Percentiles rank a stretch among this genome's conserved stretches.
These are phyloP conservation scores for Pelobates fuscus DNA, from an alignment of 2,113 vertebrate species.

Conservation along the genomic window DNA sequence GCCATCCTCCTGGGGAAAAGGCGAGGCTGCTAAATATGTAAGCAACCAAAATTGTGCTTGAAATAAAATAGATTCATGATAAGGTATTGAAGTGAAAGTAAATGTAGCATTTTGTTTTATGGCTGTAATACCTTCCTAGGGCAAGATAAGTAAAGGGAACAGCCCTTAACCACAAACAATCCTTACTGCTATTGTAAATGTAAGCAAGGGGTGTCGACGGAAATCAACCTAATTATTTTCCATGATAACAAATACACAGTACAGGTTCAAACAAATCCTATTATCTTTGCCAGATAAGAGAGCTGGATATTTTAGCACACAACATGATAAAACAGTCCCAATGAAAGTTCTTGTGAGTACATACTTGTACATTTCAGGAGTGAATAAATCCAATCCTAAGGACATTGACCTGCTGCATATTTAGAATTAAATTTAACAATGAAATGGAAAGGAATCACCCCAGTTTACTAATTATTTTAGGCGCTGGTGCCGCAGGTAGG, in stretches of 20 bases:
- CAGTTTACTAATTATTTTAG: too few species aligned
- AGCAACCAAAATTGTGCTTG: not conserved
- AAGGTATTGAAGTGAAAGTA: conserved; percentile 37
- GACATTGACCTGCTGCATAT: too few species aligned
- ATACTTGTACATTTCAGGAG: not conserved
- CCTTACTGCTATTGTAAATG: not conserved
- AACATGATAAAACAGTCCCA: conserved; percentile 4
- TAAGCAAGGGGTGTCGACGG: conserved; percentile 32
- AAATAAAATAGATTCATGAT: not conserved
- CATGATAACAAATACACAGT: conserved; percentile 18
- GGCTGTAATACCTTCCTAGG: conserved; percentile 28
- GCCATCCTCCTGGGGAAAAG: conserved; percentile 17
- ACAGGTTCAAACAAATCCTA: conserved; percentile 36
- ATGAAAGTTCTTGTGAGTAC: not conserved
- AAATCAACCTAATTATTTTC: conserved; percentile 35
- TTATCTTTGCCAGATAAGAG: conserved; percentile 31
- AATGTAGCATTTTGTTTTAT: not conserved
- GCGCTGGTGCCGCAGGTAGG: too few species aligned
- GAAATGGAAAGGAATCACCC: too few species aligned
- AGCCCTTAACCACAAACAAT: conserved; percentile 34
- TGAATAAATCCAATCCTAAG: too few species aligned
- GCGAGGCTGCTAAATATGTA: conserved; percentile 29
- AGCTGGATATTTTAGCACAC: conserved; percentile 18
- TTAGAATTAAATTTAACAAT: too few species aligned
- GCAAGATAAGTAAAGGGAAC: conserved; percentile 10